Evolutionary conservation across 2,888 invertebrate species (phyloP), one percentile per base, ranked within the genome.

Genomic region (Tortrix viridana): DNA sequence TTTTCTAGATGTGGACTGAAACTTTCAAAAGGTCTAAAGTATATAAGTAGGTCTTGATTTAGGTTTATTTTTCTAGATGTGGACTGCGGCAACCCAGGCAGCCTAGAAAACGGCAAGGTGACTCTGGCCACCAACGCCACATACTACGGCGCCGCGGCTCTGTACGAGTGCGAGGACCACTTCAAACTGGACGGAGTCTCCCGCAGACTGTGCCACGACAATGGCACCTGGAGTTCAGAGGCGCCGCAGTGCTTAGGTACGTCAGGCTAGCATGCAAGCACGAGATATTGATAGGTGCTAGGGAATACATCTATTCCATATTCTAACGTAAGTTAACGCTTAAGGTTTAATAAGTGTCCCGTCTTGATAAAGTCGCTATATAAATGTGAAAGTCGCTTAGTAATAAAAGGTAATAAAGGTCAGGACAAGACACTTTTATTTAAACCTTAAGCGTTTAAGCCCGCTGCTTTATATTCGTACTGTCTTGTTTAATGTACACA

Each of bases 161-260:
- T 97, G 6, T 98, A 98, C 79, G 95, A 96, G 72, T 98, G 98
- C 77, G 94, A 96, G 62, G 92, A 93, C 2, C 96, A 97, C 77
- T 98, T 94, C 86, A 95, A 95, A 77, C 87, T 98, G 12, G 96
- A 96, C 70, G 98, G 98, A 0, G 96, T 96, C 3, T 96, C 96
- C 2, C 93, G 97, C 57, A 89, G 98, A 65, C 85, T 97, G 56
- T 98, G 98, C 77, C 94, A 97, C 58, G 97, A 98, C 77, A 96
- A 98, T 77, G 97, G 96, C 54, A 97, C 97, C 0, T 98, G 98
- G 98, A 97, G 97, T 75, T 96, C 96, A 18, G 96, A 96, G 64
- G 88, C 95, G 0, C 97, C 98, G 0, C 80, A 88, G n/a, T 98
- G 98, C 80, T 94, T 94, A 92, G 96, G 96, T 96, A 85, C 76